Conservation (phyloP, 2,888 invertebrate species). For the Omphaloscelis lunosa region DNA sequence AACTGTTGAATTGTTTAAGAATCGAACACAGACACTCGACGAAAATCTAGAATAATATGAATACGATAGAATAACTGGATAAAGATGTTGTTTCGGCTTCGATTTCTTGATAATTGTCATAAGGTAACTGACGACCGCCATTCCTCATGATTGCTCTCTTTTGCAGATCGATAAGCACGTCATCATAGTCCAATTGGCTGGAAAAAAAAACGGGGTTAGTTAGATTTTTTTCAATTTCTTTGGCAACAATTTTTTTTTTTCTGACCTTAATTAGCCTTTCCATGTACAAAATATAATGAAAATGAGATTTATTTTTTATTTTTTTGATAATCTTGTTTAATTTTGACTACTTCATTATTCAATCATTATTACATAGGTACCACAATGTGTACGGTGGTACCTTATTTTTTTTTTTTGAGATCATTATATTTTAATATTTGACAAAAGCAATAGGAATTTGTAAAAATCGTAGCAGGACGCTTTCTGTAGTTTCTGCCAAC, state of each 20-base stretch:
- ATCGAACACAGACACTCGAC: not conserved
- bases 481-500: not conserved
- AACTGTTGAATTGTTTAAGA: not conserved
- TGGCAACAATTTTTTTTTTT: not conserved
- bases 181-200: conserved; percentile 81
- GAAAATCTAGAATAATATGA: not conserved
- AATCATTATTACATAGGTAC: not conserved
- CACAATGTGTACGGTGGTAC: not conserved
- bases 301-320: not conserved
- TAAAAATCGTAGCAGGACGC: not conserved
- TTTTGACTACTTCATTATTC: not conserved
- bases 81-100: conserved; percentile 66
- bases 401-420: not conserved
- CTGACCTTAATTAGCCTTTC: not conserved
- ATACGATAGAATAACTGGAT: not conserved
- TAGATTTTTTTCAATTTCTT: not conserved
- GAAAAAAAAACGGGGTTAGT: conserved; percentile 38
- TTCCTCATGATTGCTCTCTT: conserved; percentile 59
- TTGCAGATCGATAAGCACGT: conserved; percentile 72
- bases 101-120: conserved; percentile 83
- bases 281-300: not conserved
- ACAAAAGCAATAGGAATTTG: not conserved
- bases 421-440: too few relatives aligned
- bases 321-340: not conserved
- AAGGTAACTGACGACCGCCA: conserved; percentile 76